Percentiles rank a stretch among this genome's conserved stretches.
Conservation (phyloP, 2,888 invertebrate genomes). For the Amiota communis region DNA sequence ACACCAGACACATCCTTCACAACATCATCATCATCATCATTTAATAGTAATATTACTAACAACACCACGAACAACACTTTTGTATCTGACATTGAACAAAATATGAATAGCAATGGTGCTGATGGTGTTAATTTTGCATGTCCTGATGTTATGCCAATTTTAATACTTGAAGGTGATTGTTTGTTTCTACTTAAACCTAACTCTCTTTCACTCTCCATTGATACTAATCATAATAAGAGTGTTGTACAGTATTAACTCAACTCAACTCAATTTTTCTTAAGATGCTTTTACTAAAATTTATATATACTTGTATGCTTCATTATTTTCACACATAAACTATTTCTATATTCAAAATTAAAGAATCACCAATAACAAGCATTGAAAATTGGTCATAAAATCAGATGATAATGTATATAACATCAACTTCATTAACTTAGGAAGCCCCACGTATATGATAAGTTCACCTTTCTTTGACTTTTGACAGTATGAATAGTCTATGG, state of each 20-base stretch:
- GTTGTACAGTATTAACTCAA: slow-evolving; percentile 26
- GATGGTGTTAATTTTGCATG: slow-evolving; percentile 73
- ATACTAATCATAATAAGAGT: background rate
- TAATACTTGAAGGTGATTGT: slow-evolving; percentile 87
- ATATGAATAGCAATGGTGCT: slow-evolving; percentile 9
- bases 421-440: slow-evolving; percentile 28
- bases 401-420: background rate
- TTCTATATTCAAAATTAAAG: too few species aligned
- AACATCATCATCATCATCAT: background rate
- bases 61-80: too few species aligned
- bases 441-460: too few species aligned
- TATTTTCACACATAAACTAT: too few species aligned
- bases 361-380: too few species aligned
- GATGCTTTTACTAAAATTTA: background rate
- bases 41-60: too few species aligned
- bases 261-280: background rate
- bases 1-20: background rate
- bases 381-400: too few species aligned
- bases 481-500: too few species aligned
- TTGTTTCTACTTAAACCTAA: slow-evolving; percentile 7
- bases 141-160: slow-evolving; percentile 82
- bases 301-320: too few species aligned
- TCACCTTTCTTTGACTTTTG: too few species aligned
- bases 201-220: background rate
- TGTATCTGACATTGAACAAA: background rate